Base-by-base conservation (phyloP, 1,140 invertebrate genomes). In the Chymomyza costata region DNA sequence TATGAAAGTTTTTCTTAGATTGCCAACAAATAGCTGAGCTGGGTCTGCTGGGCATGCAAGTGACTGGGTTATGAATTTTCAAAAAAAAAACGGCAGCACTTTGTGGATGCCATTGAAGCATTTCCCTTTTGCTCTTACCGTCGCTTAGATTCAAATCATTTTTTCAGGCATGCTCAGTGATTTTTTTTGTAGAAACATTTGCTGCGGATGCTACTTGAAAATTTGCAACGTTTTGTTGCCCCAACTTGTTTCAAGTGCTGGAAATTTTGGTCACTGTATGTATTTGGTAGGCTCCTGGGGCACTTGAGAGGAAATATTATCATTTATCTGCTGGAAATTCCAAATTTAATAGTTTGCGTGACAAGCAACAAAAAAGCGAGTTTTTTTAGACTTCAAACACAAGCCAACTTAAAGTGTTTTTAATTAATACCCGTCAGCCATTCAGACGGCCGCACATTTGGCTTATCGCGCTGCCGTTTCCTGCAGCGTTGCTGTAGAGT, bases 131-230 rank as follows among this genome's bases (percentile, higher is more conserved):
- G 25, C 39, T 13, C 30, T 40, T 37, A 44, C 54, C 64, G 64
- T 68, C 65, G 60, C 41, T 55, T 74, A 45, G 55, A 49, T 73
- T 40, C 44, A n/a, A 51, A 39, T 53, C 17, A 30, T 54, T 49
- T 18, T 48, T 55, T 60, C 38, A 60, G 55, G 57, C 39, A 55
- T 44, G 34, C 51, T 60, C 34, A 55, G 46, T 41, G 63, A 70
- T 70, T 50, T 51, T 49, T 55, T 43, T n/a, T n/a, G n/a, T n/a
- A n/a, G 63, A 47, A 76, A 78, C 62, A 78, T 70, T 40, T 31
- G 25, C 59, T 34, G 19, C 59, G 43, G 40, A 65, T 65, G 59
- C 48, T 34, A 38, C 54, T 64, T 11, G 40, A 66, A 59, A 59
- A 49, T n/a, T 56, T 46, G 57, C 43, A 46, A 15, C 35, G 43